Evolutionary conservation across 1,140 invertebrate species (phyloP), one percentile per base, ranked within the genome.

Genomic region (Sycophila sp.): DNA sequence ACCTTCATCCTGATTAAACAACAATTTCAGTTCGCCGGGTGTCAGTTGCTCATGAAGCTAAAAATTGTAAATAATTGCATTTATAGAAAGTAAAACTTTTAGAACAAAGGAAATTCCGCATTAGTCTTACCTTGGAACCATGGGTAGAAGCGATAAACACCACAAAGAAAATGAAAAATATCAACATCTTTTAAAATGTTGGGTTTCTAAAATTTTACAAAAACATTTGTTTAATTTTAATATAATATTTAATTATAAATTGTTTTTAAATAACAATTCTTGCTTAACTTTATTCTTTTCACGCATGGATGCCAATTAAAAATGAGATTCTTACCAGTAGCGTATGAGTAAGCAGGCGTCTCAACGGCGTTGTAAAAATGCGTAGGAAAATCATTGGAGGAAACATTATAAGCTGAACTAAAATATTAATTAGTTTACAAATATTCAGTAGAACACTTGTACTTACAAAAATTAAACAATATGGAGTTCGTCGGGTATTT

Each of bases 41-140:
- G 64, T 73, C 64, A 75, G 68, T 10, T 55, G 45, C 17, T 73
- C 26, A 32, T 75, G 74, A 47, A 75, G 36, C 74, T 75, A 40
- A 62, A 51, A 30, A 32, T 22, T 17, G 6, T 24, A 26, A 45
- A 8, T 60, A n/a, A 42, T 10, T 28, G 7, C 7, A 45, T 42
- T 42, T 28, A 60, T 60, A 53, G 10, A 53, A 30, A n/a, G n/a
- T n/a, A n/a, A n/a, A 17, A 47, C 1, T 17, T 15, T 17, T 17
- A 10, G 5, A 22, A 22, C 8, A 22, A 47, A 10, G 42, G 24
- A 47, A 47, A 22, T 6, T 10, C 5, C 24, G 19, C 7, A 8
- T n/a, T n/a, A n/a, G 5, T 38, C 26, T 63, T 49, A 63, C 59
- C 59, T 49, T 32, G 6, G 19, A 11, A 19, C 42, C 60, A 63